Evolutionary conservation across 1,140 invertebrate genomes (phyloP), one percentile per base, ranked within the genome.

Genomic region (Drosophila elegans): DNA sequence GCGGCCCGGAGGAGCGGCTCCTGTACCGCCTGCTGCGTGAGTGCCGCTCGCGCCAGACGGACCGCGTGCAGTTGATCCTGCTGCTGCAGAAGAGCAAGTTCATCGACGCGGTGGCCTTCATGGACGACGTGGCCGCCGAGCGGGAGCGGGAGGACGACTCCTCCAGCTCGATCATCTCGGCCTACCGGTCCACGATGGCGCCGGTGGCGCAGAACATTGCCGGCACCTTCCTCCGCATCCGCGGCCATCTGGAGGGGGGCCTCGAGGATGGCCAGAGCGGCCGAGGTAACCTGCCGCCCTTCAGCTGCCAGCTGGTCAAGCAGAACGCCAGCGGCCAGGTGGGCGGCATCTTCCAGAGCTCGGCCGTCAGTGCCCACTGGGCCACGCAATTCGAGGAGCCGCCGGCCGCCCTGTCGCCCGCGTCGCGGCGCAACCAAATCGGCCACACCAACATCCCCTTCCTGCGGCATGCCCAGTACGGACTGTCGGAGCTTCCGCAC

Each of bases 41-140:
- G 13, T 63, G 49, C 11, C 71, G 84, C 13, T 57, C 80, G 0
- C 64, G 48, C 0, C 38, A 71, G 0, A 32, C 80, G 27, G 91
- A 92, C 9, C 71, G 77, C 36, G 55, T 92, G 2, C 79, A 92
- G 25, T 59, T 92, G 12, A 83, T 92, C 0, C 54, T 92, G 69
- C 41, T 92, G 25, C 66, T 92, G 3, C 89, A 91, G 27, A 88
- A 80, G 25, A 80, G 64, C n/a, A 90, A 90, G 52, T 92, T 91
- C 13, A 78, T 92, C 16, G 92, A 92, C 32, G 91, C 92, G 1
- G 85, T 90, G 3, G 72, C 76, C 0, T 89, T 88, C 9, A 80
- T 92, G 78, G 83, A 92, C 51, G 80, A 91, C 1, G 62, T 90
- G 25, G 66, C 77, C 9, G 61, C 36, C 5, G 55, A 69, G 9